Base-by-base conservation (phyloP, 1,140 invertebrate species). In the Ceratosolen solmsi region DNA sequence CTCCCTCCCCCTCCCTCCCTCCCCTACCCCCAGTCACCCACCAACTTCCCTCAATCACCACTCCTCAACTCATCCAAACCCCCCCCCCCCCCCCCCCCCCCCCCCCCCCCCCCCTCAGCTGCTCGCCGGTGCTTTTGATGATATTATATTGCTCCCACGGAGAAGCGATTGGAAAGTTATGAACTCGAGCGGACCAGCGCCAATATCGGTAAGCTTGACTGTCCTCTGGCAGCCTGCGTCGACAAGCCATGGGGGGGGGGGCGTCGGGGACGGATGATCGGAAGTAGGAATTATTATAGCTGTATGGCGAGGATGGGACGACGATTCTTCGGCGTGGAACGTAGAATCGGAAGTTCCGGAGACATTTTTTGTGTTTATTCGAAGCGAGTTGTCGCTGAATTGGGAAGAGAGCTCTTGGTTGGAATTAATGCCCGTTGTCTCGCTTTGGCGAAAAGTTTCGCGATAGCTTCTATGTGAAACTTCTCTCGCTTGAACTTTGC, bases 111-210 rank as follows among this genome's bases (percentile, higher is more conserved):
- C 41, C 41, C 41, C 5, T 46, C 41, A 46, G 5, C 41, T 46
- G 5, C 5, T 46, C 41, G 41, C 13, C 13, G 41, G 41, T 13
- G 41, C 41, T 46, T 46, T 46, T 46, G 51, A 46, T n/a, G n/a
- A 72, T 51, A 72, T 72, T 13, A n/a, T n/a, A n/a, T n/a, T n/a
- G n/a, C n/a, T n/a, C n/a, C n/a, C n/a, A n/a, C n/a, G n/a, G n/a
- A n/a, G n/a, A n/a, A n/a, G n/a, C n/a, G n/a, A n/a, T 72, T 80
- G 82, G 77, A 84, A 68, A 75, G 70, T 65, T 80, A 60, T 79
- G 78, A 79, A 83, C 71, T 30, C 78, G 74, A 80, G 80, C 73
- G 73, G 79, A 83, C 77, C 4, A 7, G 20, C 65, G 22, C 20
- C 65, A 70, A 70, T 68, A 68, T 68, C 63, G 72, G 65, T 72